A percentile compares a stretch with the other conserved stretches of the same genome.
Evolutionary conservation across 2,797 vertebrate species (phyloP).

Genomic region (Microctenopoma lineatum): DNA sequence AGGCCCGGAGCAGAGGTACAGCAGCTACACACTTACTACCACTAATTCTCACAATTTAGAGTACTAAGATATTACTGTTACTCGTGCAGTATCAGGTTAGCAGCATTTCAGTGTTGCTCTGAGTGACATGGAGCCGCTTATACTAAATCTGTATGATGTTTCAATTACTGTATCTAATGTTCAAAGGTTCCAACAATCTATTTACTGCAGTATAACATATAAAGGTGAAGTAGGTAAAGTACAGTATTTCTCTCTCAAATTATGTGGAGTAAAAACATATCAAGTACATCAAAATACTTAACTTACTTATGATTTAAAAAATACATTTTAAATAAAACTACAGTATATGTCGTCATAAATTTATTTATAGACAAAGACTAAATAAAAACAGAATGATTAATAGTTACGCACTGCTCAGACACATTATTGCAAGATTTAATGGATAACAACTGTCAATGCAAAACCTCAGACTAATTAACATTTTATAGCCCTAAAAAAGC

Average conservation of each 20-base stretch:
- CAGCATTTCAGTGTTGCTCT: too few relatives aligned
- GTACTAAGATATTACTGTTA: too few relatives aligned
- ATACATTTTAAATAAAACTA: not conserved
- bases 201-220: too few relatives aligned
- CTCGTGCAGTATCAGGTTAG: too few relatives aligned
- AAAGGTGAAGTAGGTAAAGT: too few relatives aligned
- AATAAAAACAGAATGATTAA: conserved; percentile 43
- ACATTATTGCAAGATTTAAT: conserved; percentile 54
- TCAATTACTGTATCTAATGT: too few relatives aligned
- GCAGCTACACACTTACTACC: not conserved
- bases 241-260: too few relatives aligned
- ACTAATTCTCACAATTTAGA: not conserved
- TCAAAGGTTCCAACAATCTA: too few relatives aligned
- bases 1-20: conserved; percentile 89
- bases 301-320: not conserved
- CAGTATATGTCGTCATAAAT: not conserved
- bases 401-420: conserved; percentile 26
- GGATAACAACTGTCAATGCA: conserved; percentile 44
- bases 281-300: too few relatives aligned
- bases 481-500: conserved; percentile 53
- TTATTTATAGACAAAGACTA: conserved; percentile 23
- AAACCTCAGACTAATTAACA: conserved; percentile 53
- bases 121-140: too few relatives aligned
- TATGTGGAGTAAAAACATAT: too few relatives aligned
- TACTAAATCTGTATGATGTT: too few relatives aligned